Evolutionary conservation across 1,140 invertebrate genomes (phyloP).

Genomic region (Hylyphantes graminicola): DNA sequence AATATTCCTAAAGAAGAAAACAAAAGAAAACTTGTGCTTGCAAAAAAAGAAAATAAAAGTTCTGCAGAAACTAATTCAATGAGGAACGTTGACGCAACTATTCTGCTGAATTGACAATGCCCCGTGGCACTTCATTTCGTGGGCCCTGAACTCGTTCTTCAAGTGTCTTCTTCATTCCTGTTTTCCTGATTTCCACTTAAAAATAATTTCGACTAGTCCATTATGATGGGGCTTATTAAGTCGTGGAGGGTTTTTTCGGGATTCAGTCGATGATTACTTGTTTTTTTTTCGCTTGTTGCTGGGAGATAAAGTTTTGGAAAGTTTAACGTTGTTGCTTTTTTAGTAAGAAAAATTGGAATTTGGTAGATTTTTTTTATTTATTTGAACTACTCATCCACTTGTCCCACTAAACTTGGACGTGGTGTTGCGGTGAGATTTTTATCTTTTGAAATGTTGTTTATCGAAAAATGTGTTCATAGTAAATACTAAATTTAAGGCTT

Average conservation of each 20-base stretch:
- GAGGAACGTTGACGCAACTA: slow-evolving; percentile 41
- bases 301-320: background rate
- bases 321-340: too few relatives aligned
- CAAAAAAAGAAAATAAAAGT: slow-evolving; percentile 7
- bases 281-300: slow-evolving; percentile 18
- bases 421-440: too few relatives aligned
- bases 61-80: slow-evolving; percentile 34
- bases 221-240: slow-evolving; percentile 49
- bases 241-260: background rate
- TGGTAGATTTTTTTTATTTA: too few relatives aligned
- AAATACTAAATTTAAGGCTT: too few relatives aligned
- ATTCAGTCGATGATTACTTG: slow-evolving; percentile 24
- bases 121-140: slow-evolving; percentile 39
- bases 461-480: too few relatives aligned
- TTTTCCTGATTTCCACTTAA: slow-evolving; percentile 26
- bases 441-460: too few relatives aligned
- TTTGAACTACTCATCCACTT: too few relatives aligned
- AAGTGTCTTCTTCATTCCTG: slow-evolving; percentile 15
- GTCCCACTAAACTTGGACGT: too few relatives aligned
- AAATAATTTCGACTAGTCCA: slow-evolving; percentile 10
- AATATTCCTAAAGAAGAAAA: background rate
- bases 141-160: slow-evolving; percentile 9
- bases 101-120: slow-evolving; percentile 55
- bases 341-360: too few relatives aligned
- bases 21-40: slow-evolving; percentile 9